Evolutionary conservation across 2,888 invertebrate species (phyloP).

Genomic region (Helobdella robusta): DNA sequence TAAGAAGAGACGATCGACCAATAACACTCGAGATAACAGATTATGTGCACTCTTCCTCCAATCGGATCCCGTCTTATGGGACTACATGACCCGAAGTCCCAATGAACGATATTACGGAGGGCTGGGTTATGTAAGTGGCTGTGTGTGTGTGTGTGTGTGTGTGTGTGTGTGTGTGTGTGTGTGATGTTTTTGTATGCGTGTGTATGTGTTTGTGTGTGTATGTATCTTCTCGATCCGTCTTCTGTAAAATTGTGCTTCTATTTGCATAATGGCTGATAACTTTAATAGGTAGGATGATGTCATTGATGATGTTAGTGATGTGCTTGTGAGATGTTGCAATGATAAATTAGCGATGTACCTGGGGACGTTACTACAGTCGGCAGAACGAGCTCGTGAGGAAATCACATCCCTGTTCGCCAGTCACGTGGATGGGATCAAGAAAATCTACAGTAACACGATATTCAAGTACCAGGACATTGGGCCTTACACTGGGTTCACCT

Average conservation of each 20-base stretch:
- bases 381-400: constrained; percentile 74
- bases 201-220: too few relatives aligned
- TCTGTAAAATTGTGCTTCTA: too few relatives aligned
- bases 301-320: too few relatives aligned
- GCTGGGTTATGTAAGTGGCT: constrained; percentile 40
- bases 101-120: constrained; percentile 39
- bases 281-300: background rate
- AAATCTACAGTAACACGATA: constrained; percentile 50
- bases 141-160: too few relatives aligned
- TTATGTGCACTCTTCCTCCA: constrained; percentile 90
- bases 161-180: too few relatives aligned
- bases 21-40: constrained; percentile 29
- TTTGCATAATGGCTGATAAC: too few relatives aligned
- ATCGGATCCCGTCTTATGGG: constrained; percentile 95
- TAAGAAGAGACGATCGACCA: constrained; percentile 6
- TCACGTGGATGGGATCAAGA: constrained; percentile 83
- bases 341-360: too few relatives aligned
- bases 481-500: constrained; percentile 40
- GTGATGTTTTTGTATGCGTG: too few relatives aligned
- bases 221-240: too few relatives aligned
- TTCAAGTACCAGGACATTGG: constrained; percentile 37
- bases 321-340: too few relatives aligned
- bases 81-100: constrained; percentile 64
- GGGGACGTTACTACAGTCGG: constrained; percentile 40
- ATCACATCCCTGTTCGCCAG: constrained; percentile 92